Evolutionary conservation across 2,113 vertebrate genomes (phyloP).

Genomic region (Larimichthys polyactis): DNA sequence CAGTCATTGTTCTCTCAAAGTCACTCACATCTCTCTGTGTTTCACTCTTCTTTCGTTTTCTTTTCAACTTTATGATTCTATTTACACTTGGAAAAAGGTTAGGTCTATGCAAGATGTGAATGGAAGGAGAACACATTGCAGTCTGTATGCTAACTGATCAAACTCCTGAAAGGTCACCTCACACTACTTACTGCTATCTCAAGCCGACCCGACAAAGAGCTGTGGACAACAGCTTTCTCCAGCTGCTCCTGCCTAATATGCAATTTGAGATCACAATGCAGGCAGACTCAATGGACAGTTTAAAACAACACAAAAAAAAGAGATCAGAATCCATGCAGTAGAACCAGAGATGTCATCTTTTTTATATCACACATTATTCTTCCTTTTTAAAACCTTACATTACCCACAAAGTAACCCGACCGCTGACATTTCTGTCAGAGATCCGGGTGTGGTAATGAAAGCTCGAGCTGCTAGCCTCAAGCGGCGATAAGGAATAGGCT

Average conservation of each 20-base stretch:
- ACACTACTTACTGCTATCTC: not conserved
- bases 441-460: not conserved
- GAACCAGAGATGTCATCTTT: not conserved
- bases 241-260: not conserved
- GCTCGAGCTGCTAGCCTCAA: not conserved
- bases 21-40: not conserved
- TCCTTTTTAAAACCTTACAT: not conserved
- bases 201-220: not conserved
- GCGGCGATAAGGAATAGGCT: not conserved
- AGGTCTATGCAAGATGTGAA: not conserved
- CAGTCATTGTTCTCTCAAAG: constrained; percentile 16
- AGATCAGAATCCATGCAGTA: not conserved
- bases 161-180: not conserved
- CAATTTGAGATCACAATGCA: not conserved
- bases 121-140: not conserved
- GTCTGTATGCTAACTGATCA: not conserved
- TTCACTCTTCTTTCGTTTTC: not conserved
- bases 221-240: not conserved
- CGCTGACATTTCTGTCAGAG: not conserved
- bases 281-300: not conserved
- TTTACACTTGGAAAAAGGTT: not conserved
- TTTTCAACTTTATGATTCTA: not conserved
- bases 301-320: not conserved
- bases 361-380: not conserved
- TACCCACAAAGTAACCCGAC: not conserved